Conservation (phyloP, 2,888 invertebrate genomes). For the Chromoteleia sp. region DNA sequence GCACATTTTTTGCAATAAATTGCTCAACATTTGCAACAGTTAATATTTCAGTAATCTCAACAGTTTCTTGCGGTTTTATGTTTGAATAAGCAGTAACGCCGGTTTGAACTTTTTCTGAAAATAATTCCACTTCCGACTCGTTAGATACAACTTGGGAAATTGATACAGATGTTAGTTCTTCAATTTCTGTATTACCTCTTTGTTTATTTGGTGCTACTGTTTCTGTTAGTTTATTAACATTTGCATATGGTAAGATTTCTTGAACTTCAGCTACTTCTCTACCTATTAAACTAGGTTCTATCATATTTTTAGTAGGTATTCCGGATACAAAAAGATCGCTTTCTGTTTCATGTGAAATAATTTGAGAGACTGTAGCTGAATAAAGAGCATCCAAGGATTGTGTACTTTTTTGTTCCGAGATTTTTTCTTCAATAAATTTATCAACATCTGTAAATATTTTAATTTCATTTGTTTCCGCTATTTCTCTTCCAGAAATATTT, state of each 20-base stretch:
- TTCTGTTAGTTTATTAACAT: conserved; percentile 71
- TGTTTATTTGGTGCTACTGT: conserved; percentile 66
- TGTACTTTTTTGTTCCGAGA: conserved; percentile 68
- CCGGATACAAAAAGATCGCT: conserved; percentile 66
- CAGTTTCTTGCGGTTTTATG: conserved; percentile 80
- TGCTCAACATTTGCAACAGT: conserved; percentile 74
- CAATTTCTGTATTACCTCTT: conserved; percentile 70
- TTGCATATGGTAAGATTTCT: conserved; percentile 76
- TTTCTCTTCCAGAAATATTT: conserved; percentile 79
- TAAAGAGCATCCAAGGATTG: conserved; percentile 73
- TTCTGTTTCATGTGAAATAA: conserved; percentile 74
- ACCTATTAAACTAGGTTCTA: conserved; percentile 78
- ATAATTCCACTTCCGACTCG: conserved; percentile 72
- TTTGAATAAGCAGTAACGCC: conserved; percentile 81
- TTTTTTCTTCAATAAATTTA: conserved; percentile 71
- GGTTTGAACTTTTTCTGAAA: conserved; percentile 75
- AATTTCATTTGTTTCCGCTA: conserved; percentile 79
- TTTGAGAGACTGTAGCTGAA: conserved; percentile 73
- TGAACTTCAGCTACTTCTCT: conserved; percentile 79
- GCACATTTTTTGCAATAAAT: conserved; percentile 74
- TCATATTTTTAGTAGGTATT: conserved; percentile 80
- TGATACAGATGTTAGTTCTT: conserved; percentile 74
- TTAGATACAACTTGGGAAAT: conserved; percentile 76
- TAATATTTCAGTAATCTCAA: conserved; percentile 76
- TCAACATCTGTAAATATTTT: conserved; percentile 77